Evolutionary conservation across 2,113 vertebrate genomes (phyloP), one percentile per base, ranked within the genome.

Genomic region (Athene noctua): DNA sequence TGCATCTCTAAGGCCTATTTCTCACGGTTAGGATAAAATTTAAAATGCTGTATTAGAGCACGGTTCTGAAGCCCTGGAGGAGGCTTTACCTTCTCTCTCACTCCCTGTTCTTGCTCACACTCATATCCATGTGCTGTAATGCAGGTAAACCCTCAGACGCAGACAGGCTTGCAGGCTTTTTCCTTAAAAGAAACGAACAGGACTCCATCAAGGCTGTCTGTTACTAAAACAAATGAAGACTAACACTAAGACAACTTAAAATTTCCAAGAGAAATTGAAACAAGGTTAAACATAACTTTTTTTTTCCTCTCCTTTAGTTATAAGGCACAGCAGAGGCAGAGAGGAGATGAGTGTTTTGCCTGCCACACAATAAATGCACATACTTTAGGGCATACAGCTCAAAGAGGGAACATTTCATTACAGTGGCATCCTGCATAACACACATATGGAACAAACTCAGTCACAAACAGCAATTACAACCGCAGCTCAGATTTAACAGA

Each of bases 401-500:
- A 18, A 71, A 93, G 61, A 63, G 67, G 71, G 94, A 94, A 84
- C 85, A 84, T 91, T 90, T 72, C 92, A 86, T 73, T 14, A 86
- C 75, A 94, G 52, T 62, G 55, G 80, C 92, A 86, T 92, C 78
- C 83, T 78, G 49, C 92, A 46, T 52, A 94, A 92, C 80, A 86
- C 86, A 71, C 85, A 92, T 32, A 78, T 87, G 90, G 93, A 93
- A 94, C 68, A 68, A 58, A 83, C 75, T 52, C 78, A 38, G 75
- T 80, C 54, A 79, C 80, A 93, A 95, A 93, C 42, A 47, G 86
- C 84, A 92, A 73, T 87, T 91, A 94, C 73, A 93, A 62, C 22
- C 32, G n/a, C 63, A 10, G 85, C 61, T 89, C 90, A 34, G 70
- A 85, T 75, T 97, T 94, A 97, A 96, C 59, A 88, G 94, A 97